Conservation (phyloP, 2,888 invertebrate genomes). For the Cacoxenus indagator region DNA sequence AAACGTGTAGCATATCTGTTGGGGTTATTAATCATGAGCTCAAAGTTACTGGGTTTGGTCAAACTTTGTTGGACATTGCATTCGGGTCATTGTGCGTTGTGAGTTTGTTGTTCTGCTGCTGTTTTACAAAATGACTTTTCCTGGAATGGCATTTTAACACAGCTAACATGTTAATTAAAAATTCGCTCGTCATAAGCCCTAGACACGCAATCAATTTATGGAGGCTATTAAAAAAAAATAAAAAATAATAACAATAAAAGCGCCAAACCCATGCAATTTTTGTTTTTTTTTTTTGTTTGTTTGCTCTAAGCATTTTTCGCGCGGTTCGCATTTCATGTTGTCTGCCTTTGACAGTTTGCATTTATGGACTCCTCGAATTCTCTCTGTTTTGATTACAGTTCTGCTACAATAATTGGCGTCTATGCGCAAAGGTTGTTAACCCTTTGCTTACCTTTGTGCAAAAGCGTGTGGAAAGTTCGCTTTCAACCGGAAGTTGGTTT, state of each 20-base stretch:
- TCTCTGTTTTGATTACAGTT: slow-evolving; percentile 40
- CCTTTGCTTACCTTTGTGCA: slow-evolving; percentile 38
- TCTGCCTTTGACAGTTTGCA: neutral
- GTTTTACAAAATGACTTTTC: too few relatives aligned
- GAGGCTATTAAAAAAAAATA: slow-evolving; percentile 18
- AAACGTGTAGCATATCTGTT: too few relatives aligned
- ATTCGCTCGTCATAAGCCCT: slow-evolving; percentile 48
- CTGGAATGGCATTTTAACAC: too few relatives aligned
- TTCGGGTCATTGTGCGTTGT: neutral
- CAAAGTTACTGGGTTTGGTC: neutral
- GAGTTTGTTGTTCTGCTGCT: too few relatives aligned
- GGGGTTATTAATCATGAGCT: neutral
- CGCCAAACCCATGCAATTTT: slow-evolving; percentile 49
- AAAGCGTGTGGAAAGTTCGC: slow-evolving; percentile 44
- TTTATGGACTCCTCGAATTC: neutral
- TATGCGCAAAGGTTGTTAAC: slow-evolving; percentile 48
- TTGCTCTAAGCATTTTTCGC: too few relatives aligned
- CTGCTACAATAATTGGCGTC: too few relatives aligned
- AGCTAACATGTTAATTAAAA: slow-evolving; percentile 43
- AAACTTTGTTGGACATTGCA: neutral
- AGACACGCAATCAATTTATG: slow-evolving; percentile 59
- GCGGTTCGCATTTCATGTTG: neutral
- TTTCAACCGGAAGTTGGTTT: slow-evolving; percentile 54
- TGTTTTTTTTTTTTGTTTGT: too few relatives aligned
- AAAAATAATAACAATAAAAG: neutral